Conservation (phyloP, 2,113 vertebrate species). For the Cavia aperea region DNA sequence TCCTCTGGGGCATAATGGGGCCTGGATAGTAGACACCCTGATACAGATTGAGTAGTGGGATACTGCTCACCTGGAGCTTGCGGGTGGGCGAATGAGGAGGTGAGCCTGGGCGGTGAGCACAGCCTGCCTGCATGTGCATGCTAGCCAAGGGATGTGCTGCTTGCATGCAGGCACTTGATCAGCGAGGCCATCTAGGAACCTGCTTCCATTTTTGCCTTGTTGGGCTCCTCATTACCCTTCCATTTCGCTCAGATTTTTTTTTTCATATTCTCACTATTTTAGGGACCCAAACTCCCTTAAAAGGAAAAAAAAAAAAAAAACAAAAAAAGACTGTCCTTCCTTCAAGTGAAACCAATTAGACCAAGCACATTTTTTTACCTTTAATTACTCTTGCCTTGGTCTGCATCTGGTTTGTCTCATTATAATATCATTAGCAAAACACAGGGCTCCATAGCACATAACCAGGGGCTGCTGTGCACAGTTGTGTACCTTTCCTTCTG, state of each 20-base stretch:
- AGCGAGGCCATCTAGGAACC: rapidly evolving
- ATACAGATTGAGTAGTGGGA: rapidly evolving
- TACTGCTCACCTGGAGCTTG: background rate
- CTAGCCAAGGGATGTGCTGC: rapidly evolving
- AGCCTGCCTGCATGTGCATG: rapidly evolving
- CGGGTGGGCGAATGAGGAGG: too few relatives aligned
- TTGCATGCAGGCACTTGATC: too few relatives aligned
- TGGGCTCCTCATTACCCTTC: background rate
- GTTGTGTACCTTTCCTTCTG: background rate
- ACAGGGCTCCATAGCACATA: background rate
- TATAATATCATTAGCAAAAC: background rate
- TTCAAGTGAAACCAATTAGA: background rate
- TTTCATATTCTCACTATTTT: background rate
- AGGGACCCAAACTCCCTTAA: background rate
- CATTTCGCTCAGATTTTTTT: background rate
- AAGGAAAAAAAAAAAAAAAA: rapidly evolving
- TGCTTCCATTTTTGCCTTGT: background rate
- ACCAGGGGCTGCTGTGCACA: background rate
- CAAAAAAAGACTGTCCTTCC: rapidly evolving
- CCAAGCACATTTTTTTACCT: background rate
- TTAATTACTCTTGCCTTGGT: background rate
- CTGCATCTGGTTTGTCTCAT: background rate
- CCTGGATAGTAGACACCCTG: background rate
- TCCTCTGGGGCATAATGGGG: too few relatives aligned
- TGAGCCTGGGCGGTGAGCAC: background rate